Base-by-base conservation (phyloP, 2,797 vertebrate genomes). In the Helarctos malayanus region DNA sequence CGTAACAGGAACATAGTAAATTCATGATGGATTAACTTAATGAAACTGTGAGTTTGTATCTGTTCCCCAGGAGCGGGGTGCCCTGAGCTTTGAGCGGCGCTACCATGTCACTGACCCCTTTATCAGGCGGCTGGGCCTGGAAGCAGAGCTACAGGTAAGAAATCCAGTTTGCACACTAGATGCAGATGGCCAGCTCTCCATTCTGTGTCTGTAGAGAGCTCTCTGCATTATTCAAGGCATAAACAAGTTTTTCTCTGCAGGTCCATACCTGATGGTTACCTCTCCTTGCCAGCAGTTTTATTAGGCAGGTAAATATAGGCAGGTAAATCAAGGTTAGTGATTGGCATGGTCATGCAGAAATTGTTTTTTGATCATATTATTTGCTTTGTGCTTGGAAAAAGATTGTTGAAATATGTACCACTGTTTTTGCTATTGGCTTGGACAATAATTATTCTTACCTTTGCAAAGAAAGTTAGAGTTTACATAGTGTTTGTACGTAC, bases 101-200 rank as follows among this genome's bases (percentile, higher is more conserved):
- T 99, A 99, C 96, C 99, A 99, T 97, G 99, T 99, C 98, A 99
- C 99, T 0, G 99, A 99, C 85, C 99, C 99, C 0, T 99, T 99
- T 97, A 99, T 99, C 97, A 99, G 99, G 86, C 99, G 99, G 85
- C 99, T 99, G 93, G 99, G 99, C 96, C 99, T 99, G 49, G 99
- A 99, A 97, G 99, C 99, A 25, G 99, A 99, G 97, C 98, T 99
- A 93, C 99, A 99, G 99, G 99, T 99, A 96, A 98, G 98, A 63
- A 59, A 11, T 63, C 45, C 25, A 85, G 14, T 85, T 94, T 97
- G 41, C 32, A 73, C 7, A 32, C 63, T 73, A n/a, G 35, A 73
- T 59, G 18, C 32, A 68, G 4, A 56, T 56, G 18, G 45, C 41
- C 35, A 47, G 18, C 57, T 88, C 47, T 95, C 35, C 13, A 56